Base-by-base conservation (phyloP, 1,140 invertebrate genomes). In the Drosophila chauvacae region DNA sequence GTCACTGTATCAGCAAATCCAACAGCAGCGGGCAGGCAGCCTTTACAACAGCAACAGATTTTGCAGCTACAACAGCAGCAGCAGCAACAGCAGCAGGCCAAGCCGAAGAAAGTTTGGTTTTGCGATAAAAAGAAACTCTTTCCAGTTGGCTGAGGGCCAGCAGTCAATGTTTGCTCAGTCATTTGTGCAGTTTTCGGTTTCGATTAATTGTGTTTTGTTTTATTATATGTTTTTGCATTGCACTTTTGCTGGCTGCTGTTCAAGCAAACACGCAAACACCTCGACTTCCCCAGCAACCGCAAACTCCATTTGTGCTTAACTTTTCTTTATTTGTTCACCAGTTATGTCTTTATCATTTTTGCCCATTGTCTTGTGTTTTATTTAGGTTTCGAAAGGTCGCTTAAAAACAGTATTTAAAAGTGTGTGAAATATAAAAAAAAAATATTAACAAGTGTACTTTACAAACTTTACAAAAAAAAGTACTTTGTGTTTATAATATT, bases 21-120 rank as follows among this genome's bases (percentile, higher is more conserved):
- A 61, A 56, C 59, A 59, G 59, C 65, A 37, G 35, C 72, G 45
- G 18, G 20, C 50, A 76, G 75, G 39, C 77, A 63, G 41, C 60
- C 69, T 37, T 58, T 65, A 50, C 69, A 65, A 10, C 65, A 63
- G 63, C 69, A 59, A 42, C 75, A 78, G 55, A 26, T 26, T 5
- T 5, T 26, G 26, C 26, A 26, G 26, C 65, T 56, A 39, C 74
- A 78, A 50, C 77, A 69, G 0, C 63, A 63, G 9, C 78, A 55
- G 51, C 68, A 59, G 37, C 74, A 78, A 50, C 77, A 69, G 0
- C 63, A 63, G 10, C 78, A 55, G 51, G 41, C 82, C 58, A 85
- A 78, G 61, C 75, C 84, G 68, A 92, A 92, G 84, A 92, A 90
- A 92, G 91, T 92, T 83, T 92, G 91, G 91, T 92, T 92, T 92